Percentiles rank a stretch among this genome's conserved stretches.
phyloP scores from a whole-genome alignment of 2,888 invertebrate species.

The Drosophila demipolita region DNA sequence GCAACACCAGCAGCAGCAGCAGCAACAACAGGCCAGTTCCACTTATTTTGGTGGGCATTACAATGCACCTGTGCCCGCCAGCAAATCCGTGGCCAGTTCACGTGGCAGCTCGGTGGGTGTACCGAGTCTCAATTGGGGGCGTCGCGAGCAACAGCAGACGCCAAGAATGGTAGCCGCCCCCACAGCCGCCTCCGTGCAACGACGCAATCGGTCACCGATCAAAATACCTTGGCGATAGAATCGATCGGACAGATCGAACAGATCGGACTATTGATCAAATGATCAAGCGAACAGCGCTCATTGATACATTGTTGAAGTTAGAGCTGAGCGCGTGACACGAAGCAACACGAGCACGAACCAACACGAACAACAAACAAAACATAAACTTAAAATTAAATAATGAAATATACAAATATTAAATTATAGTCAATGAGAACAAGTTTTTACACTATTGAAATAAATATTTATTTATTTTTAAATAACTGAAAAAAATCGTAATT shows the following conservation, averaged over 20 bases:
- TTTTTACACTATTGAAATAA: background rate
- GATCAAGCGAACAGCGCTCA: conserved; percentile 27
- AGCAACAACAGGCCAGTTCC: conserved; percentile 18
- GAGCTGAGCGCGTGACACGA: conserved; percentile 45
- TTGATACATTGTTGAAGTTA: conserved; percentile 9
- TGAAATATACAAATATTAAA: conserved; percentile 28
- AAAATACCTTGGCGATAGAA: conserved; percentile 84
- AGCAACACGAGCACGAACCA: background rate
- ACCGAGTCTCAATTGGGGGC: conserved; percentile 68
- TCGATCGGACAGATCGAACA: conserved; percentile 20
- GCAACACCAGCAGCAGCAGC: conserved; percentile 25
- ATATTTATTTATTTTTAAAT: background rate
- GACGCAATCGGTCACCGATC: conserved; percentile 84
- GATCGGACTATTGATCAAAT: conserved; percentile 16
- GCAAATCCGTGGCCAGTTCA: conserved; percentile 43
- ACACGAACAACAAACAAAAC: background rate
- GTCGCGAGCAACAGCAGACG: conserved; percentile 62
- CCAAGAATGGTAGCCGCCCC: conserved; percentile 54
- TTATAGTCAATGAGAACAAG: conserved; percentile 3
- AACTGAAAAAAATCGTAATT: background rate
- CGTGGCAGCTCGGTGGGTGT: conserved; percentile 38
- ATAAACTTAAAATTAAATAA: background rate
- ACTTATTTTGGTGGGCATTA: conserved; percentile 77
- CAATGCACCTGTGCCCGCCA: conserved; percentile 56
- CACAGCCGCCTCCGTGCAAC: conserved; percentile 64